Conservation (phyloP, 2,888 invertebrate genomes). For the Eupithecia subumbrata region DNA sequence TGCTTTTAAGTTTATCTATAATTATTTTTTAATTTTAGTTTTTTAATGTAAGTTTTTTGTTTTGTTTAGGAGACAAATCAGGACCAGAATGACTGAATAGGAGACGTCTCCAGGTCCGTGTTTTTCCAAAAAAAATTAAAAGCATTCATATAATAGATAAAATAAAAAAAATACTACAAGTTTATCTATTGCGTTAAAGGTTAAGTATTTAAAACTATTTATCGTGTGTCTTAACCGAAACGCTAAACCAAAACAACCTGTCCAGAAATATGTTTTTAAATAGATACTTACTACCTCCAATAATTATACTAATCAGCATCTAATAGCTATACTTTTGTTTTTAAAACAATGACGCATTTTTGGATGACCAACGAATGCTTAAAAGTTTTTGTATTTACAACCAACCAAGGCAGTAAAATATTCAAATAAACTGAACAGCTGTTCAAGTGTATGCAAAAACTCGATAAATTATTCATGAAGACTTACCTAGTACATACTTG, state of each 20-base stretch:
- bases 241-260: not conserved
- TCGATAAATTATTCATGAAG: slow-evolving; percentile 1
- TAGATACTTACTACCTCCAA: not conserved
- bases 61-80: not conserved
- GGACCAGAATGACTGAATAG: not conserved
- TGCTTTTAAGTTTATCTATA: not conserved
- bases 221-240: not conserved
- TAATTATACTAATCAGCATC: not conserved
- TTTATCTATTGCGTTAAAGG: too few species aligned
- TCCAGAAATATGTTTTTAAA: not conserved
- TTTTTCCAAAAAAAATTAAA: not conserved
- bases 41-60: not conserved
- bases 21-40: not conserved
- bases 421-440: slow-evolving; percentile 9
- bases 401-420: not conserved
- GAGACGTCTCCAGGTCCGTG: not conserved
- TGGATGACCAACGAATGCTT: not conserved
- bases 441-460: slow-evolving; percentile 6
- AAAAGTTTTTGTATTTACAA: not conserved
- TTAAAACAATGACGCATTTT: not conserved
- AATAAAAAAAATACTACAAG: too few species aligned
- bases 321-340: not conserved
- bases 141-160: too few species aligned
- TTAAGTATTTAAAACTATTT: not conserved
- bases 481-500: not conserved